Conservation (phyloP, 2,888 invertebrate genomes). For the Octodonta nipae region DNA sequence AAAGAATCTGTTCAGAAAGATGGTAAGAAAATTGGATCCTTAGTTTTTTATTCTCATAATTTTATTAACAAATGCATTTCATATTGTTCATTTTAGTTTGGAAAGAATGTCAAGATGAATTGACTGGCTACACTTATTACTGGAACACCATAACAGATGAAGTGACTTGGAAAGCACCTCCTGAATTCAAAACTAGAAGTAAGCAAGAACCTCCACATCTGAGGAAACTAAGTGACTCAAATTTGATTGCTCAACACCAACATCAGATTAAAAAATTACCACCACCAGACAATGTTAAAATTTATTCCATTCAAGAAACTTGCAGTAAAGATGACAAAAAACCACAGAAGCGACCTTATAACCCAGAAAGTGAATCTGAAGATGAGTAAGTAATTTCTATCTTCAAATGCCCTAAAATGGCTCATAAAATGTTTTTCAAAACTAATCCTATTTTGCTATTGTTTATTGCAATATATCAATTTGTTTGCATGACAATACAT, state of each 20-base stretch:
- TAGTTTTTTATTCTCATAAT: not conserved
- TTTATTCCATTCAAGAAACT: slow-evolving; percentile 20
- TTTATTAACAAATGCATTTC: not conserved
- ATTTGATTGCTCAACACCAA: slow-evolving; percentile 14
- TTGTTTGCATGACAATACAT: no score
- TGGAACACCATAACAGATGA: slow-evolving; percentile 51
- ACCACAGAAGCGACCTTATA: not conserved
- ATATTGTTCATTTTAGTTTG: slow-evolving; percentile 36
- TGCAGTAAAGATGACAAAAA: slow-evolving; percentile 4
- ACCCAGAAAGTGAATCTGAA: slow-evolving; percentile 19
- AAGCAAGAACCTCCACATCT: slow-evolving; percentile 8
- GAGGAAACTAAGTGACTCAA: not conserved
- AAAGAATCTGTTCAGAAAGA: slow-evolving; percentile 8
- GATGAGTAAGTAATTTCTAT: slow-evolving; percentile 23
- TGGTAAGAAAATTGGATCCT: slow-evolving; percentile 8
- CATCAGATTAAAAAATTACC: slow-evolving; percentile 5
- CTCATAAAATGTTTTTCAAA: no score
- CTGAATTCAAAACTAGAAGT: slow-evolving; percentile 30
- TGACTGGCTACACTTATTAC: slow-evolving; percentile 48
- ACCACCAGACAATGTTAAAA: slow-evolving; percentile 12
- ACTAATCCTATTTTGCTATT: no score
- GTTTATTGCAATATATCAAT: no score
- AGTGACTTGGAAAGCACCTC: slow-evolving; percentile 51
- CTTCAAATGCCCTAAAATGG: not conserved
- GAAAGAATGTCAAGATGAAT: slow-evolving; percentile 51